These are phyloP conservation scores for Ridgeia piscesae DNA, from an alignment of 1,140 invertebrate genomes.

Conservation along the genomic window DNA sequence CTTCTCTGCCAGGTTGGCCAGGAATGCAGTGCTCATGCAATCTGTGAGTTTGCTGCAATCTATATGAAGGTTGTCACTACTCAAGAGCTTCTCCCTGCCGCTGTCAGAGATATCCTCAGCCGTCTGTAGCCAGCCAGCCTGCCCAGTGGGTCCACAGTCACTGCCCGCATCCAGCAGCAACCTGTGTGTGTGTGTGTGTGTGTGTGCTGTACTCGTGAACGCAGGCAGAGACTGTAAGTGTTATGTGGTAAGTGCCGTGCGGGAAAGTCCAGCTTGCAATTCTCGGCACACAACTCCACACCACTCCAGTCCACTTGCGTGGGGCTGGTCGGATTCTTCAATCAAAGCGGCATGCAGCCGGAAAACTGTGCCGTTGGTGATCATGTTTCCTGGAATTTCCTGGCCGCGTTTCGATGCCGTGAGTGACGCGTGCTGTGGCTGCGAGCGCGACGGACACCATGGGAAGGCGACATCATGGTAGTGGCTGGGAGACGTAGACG, in stretches of 20 bases:
- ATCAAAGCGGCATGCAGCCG: not conserved
- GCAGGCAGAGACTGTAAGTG: not conserved
- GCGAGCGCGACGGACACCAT: not conserved
- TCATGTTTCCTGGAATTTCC: slow-evolving; percentile 5
- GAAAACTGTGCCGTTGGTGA: not conserved
- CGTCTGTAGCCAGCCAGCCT: not conserved
- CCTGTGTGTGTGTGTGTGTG: too few relatives aligned
- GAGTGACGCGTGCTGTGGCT: not conserved
- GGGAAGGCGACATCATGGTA: not conserved
- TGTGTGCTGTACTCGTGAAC: not conserved
- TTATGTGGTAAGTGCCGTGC: not conserved
- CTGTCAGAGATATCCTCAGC: not conserved
- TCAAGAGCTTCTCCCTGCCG: not conserved
- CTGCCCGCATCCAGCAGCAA: not conserved
- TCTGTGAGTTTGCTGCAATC: not conserved
- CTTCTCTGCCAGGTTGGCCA: not conserved
- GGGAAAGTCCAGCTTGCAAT: not conserved
- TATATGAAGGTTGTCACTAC: not conserved
- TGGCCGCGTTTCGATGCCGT: not conserved
- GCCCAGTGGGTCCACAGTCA: not conserved
- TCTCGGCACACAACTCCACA: not conserved
- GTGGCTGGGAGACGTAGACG: not conserved
- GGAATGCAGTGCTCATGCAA: not conserved
- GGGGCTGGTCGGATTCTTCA: not conserved
- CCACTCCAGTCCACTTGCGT: not conserved